These are phyloP conservation scores for Etheostoma cragini DNA, from an alignment of 2,113 vertebrate genomes.

Conservation along the genomic window DNA sequence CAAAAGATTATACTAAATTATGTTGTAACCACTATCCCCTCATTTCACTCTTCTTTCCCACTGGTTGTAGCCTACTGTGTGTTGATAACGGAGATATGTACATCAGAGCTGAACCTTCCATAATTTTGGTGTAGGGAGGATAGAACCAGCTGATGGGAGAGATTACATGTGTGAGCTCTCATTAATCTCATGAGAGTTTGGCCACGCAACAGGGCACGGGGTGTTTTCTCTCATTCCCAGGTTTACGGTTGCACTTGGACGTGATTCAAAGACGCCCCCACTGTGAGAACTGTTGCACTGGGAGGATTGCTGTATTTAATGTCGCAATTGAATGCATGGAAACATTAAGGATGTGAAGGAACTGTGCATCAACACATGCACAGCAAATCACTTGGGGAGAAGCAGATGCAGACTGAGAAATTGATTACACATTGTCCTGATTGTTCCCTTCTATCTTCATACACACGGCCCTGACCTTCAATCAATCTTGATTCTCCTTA, in stretches of 20 bases:
- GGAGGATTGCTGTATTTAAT: slow-evolving; percentile 75
- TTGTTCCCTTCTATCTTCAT: slow-evolving; percentile 77
- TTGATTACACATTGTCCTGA: slow-evolving; percentile 82
- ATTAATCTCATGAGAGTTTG: slow-evolving; percentile 79
- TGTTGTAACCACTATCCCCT: neutral
- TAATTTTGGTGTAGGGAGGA: slow-evolving; percentile 60
- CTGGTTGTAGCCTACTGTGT: slow-evolving; percentile 14
- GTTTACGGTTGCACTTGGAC: slow-evolving; percentile 59
- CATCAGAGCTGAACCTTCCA: slow-evolving; percentile 48
- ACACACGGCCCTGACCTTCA: slow-evolving; percentile 80
- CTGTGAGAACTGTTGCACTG: slow-evolving; percentile 44
- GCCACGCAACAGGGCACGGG: slow-evolving; percentile 53
- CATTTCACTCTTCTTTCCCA: slow-evolving; percentile 16
- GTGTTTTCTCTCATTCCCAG: slow-evolving; percentile 56
- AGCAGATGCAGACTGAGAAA: slow-evolving; percentile 71
- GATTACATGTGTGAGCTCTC: slow-evolving; percentile 76
- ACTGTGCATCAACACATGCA: slow-evolving; percentile 35
- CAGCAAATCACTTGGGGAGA: slow-evolving; percentile 77
- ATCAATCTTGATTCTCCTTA: slow-evolving; percentile 82
- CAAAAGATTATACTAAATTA: slow-evolving; percentile 8
- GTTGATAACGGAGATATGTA: slow-evolving; percentile 57
- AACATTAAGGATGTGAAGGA: slow-evolving; percentile 69
- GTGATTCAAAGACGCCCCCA: slow-evolving; percentile 64
- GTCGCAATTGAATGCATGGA: slow-evolving; percentile 78
- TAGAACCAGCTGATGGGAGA: slow-evolving; percentile 69